Conservation (phyloP, 2,797 vertebrate genomes). For the Champsocephalus gunnari region DNA sequence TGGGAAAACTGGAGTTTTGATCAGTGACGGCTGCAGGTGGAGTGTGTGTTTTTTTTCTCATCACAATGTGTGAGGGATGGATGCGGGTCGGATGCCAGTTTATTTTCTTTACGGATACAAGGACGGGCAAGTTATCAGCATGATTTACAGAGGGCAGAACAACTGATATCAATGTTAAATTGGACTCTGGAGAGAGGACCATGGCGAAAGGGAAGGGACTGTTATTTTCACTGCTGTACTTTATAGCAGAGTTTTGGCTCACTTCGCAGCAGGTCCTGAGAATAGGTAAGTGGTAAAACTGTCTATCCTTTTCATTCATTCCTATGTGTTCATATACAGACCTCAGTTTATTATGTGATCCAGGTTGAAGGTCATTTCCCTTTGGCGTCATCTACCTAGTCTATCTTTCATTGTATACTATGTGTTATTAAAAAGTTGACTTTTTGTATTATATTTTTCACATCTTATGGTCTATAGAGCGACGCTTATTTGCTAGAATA, state of each 20-base stretch:
- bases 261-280: constrained; percentile 94
- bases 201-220: constrained; percentile 84
- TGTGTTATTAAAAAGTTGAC: neutral
- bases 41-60: constrained; percentile 49
- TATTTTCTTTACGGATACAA: constrained; percentile 70
- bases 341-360: neutral
- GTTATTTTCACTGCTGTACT: constrained; percentile 82
- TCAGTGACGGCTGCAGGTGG: constrained; percentile 53
- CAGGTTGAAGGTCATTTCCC: neutral
- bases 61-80: constrained; percentile 77
- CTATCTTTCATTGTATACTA: neutral
- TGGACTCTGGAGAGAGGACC: constrained; percentile 76
- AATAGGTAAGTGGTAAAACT: constrained; percentile 90
- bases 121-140: constrained; percentile 73
- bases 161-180: constrained; percentile 78
- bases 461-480: neutral
- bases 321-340: neutral
- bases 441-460: constrained; percentile 2
- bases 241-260: constrained; percentile 83
- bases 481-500: neutral
- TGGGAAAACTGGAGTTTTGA: constrained; percentile 64
- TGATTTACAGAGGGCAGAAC: constrained; percentile 70
- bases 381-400: constrained; percentile 6
- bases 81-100: constrained; percentile 75
- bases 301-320: neutral